phyloP scores from a whole-genome alignment of 2,797 vertebrate genomes.

The Champsocephalus gunnari region DNA sequence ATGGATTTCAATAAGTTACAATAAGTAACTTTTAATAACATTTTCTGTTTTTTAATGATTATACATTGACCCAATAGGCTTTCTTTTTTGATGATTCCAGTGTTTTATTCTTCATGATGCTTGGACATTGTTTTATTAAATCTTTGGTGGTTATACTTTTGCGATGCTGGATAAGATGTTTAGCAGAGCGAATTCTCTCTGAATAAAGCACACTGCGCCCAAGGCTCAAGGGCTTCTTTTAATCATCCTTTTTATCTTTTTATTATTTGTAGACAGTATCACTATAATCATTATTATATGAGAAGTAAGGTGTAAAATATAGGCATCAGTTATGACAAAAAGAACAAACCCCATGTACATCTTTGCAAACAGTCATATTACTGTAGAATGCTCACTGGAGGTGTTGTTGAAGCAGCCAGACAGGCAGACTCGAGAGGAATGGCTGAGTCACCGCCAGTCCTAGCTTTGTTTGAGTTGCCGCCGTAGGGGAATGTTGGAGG shows the following conservation, averaged over 20 bases:
- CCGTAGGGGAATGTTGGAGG: slow-evolving; percentile 77
- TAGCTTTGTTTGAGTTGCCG: slow-evolving; percentile 79
- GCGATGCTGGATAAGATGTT: too few relatives aligned
- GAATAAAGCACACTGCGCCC: too few relatives aligned
- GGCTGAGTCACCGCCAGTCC: slow-evolving; percentile 79
- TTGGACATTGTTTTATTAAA: too few relatives aligned
- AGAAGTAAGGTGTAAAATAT: neutral
- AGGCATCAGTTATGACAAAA: neutral
- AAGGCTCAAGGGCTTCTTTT: neutral
- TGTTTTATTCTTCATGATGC: too few relatives aligned
- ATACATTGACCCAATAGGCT: too few relatives aligned
- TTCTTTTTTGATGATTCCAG: too few relatives aligned
- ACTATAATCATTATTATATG: neutral
- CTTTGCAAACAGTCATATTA: slow-evolving; percentile 38
- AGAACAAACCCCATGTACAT: neutral
- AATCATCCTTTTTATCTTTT: neutral
- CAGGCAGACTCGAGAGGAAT: slow-evolving; percentile 65
- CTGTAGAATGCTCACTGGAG: slow-evolving; percentile 44
- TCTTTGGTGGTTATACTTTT: too few relatives aligned
- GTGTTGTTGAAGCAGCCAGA: slow-evolving; percentile 57
- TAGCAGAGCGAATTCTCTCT: too few relatives aligned
- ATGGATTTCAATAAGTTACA: too few relatives aligned
- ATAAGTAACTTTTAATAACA: too few relatives aligned
- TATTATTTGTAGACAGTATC: neutral
- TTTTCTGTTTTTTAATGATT: too few relatives aligned